These are phyloP conservation scores for Tillus elongatus DNA, from an alignment of 2,888 invertebrate genomes.

Conservation along the genomic window DNA sequence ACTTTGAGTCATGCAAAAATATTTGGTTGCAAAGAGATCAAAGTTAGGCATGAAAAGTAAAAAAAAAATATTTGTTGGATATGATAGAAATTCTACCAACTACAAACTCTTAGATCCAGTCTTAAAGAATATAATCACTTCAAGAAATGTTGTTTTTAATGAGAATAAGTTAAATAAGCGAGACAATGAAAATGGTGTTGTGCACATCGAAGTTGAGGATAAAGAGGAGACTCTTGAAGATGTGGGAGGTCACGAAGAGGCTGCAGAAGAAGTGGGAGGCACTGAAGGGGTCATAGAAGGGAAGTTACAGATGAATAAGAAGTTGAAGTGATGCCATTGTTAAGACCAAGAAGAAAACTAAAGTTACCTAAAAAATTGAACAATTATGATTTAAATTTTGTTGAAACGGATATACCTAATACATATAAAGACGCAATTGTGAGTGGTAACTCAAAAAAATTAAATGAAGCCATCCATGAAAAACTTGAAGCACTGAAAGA, in stretches of 20 bases:
- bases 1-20: conserved; percentile 16
- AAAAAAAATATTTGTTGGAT: conserved; percentile 17
- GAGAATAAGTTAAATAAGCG: too few species aligned
- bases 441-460: conserved; percentile 14
- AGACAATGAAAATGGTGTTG: neutral
- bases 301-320: neutral
- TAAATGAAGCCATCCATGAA: conserved; percentile 20
- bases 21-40: conserved; percentile 20
- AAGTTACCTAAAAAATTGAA: conserved; percentile 11
- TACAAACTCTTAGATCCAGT: conserved; percentile 22
- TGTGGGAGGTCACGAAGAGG: neutral
- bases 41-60: conserved; percentile 15
- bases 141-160: conserved; percentile 23
- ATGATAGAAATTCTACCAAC: conserved; percentile 17
- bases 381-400: conserved; percentile 15
- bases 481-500: conserved; percentile 18
- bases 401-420: conserved; percentile 14
- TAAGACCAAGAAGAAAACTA: conserved; percentile 16
- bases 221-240: too few species aligned
- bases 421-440: conserved; percentile 19
- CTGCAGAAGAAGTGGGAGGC: neutral
- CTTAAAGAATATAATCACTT: conserved; percentile 19
- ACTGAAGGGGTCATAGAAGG: neutral
- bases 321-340: neutral
- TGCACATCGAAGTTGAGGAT: neutral